These are phyloP conservation scores for Eurytoma californica DNA, from an alignment of 2,888 invertebrate species.

Conservation along the genomic window DNA sequence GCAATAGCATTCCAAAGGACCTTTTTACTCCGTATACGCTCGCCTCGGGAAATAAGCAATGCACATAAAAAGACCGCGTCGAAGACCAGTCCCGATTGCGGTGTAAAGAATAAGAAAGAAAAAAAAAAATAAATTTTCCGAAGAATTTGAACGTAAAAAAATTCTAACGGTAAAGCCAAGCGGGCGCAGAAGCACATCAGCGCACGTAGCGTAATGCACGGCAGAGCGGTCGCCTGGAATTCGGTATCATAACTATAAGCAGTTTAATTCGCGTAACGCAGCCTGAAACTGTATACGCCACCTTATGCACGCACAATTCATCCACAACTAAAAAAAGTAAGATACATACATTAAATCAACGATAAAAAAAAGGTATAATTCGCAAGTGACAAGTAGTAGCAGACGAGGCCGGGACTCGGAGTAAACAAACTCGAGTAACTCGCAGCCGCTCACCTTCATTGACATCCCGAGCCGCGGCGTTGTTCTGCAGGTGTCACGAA, in stretches of 20 bases:
- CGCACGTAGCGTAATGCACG: slow-evolving; percentile 27
- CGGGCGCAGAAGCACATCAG: neutral
- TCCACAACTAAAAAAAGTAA: no score
- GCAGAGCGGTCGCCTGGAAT: slow-evolving; percentile 40
- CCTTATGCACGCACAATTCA: neutral
- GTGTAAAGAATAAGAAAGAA: neutral
- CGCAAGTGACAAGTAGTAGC: slow-evolving; percentile 28
- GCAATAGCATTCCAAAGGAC: neutral
- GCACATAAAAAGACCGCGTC: neutral
- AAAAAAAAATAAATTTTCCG: slow-evolving; percentile 13
- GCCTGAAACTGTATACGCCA: neutral
- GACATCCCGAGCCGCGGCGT: slow-evolving; percentile 41
- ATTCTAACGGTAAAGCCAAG: slow-evolving; percentile 40
- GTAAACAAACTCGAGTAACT: slow-evolving; percentile 18
- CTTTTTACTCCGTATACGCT: no score
- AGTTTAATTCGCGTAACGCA: neutral
- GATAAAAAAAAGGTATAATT: no score
- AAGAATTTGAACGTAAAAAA: slow-evolving; percentile 37
- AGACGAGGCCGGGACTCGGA: slow-evolving; percentile 14
- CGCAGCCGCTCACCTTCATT: slow-evolving; percentile 45
- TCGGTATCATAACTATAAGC: neutral
- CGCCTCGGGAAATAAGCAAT: no score
- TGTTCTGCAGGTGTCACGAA: neutral
- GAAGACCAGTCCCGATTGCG: neutral
- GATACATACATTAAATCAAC: no score